Base-by-base conservation (phyloP, 2,888 invertebrate genomes). In the Drosophila koepferae region DNA sequence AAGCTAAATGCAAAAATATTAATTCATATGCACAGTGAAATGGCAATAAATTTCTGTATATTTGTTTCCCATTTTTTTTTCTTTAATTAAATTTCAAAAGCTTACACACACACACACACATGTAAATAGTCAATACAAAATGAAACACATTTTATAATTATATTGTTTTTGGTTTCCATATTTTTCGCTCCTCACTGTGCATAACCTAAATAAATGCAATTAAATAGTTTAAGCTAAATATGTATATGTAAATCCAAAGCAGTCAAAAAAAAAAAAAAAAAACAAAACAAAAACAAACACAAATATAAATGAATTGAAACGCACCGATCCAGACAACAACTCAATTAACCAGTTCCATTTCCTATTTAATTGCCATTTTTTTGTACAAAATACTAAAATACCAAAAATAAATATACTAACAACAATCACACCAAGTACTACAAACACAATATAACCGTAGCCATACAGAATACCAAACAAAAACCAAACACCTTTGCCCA, bases 211-310 rank as follows among this genome's bases (percentile, higher is more conserved):
- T 59, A 78, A 81, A 84, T 58, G 49, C 77, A 64, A 77, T 70
- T 65, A 68, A 86, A 81, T 81, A 83, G 78, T 59, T 43, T 54
- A 82, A 63, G 53, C 66, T 82, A 82, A 76, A 72, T 75, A 70
- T 63, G 43, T 67, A 66, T 63, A 65, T 55, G 36, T 66, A 78
- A 77, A 59, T 49, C 43, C 51, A 73, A 53, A 56, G 34, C 64
- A 63, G 53, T 62, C 31, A 64, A 65, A 12, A 31, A n/a, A 31
- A 10, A 31, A 31, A 31, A n/a, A 16, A 10, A 28, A 48, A 23
- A 43, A 14, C 2, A 6, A 14, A 34, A 34, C 8, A 34, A 34
- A 8, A 34, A 34, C 34, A 43, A 34, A 8, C 9, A 34, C 34
- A 43, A 18, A 18, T 28, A 43, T 9, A 43, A 18, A 28, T 9